Conservation (phyloP, 2,888 invertebrate genomes). For the Apantesis nais region DNA sequence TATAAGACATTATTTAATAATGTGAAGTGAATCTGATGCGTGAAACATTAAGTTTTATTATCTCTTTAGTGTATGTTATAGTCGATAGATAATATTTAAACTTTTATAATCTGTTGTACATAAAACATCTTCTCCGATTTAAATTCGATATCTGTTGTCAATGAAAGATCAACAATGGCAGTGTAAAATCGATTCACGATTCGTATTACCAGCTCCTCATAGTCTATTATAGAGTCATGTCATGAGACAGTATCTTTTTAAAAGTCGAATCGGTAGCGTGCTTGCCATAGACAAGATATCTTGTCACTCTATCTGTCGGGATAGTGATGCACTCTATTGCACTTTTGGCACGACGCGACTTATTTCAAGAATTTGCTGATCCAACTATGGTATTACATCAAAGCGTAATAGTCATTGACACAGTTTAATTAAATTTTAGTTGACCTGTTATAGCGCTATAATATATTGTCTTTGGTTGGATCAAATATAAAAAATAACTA, state of each 20-base stretch:
- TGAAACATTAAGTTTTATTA: neutral
- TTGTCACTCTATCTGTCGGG: slow-evolving; percentile 38
- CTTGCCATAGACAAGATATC: slow-evolving; percentile 38
- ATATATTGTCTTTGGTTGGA: neutral
- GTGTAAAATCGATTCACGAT: slow-evolving; percentile 23
- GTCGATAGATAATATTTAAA: neutral
- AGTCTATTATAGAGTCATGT: neutral
- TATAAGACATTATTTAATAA: neutral
- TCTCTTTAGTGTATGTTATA: neutral
- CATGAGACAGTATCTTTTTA: slow-evolving; percentile 4
- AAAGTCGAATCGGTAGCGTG: slow-evolving; percentile 30
- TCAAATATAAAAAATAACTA: too few species aligned
- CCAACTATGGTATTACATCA: slow-evolving; percentile 42
- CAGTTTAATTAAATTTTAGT: slow-evolving; percentile 8
- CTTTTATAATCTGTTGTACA: neutral
- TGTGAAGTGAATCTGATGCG: neutral
- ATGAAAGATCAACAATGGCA: slow-evolving; percentile 1
- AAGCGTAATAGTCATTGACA: slow-evolving; percentile 16
- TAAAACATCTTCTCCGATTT: neutral
- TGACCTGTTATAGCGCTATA: neutral
- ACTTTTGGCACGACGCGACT: slow-evolving; percentile 38
- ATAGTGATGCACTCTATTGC: slow-evolving; percentile 28
- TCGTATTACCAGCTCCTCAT: neutral
- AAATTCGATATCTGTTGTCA: slow-evolving; percentile 25
- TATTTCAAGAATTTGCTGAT: slow-evolving; percentile 32